Evolutionary conservation across 2,797 vertebrate species (phyloP), one percentile per base, ranked within the genome.

Genomic region (Anguilla obscura): DNA sequence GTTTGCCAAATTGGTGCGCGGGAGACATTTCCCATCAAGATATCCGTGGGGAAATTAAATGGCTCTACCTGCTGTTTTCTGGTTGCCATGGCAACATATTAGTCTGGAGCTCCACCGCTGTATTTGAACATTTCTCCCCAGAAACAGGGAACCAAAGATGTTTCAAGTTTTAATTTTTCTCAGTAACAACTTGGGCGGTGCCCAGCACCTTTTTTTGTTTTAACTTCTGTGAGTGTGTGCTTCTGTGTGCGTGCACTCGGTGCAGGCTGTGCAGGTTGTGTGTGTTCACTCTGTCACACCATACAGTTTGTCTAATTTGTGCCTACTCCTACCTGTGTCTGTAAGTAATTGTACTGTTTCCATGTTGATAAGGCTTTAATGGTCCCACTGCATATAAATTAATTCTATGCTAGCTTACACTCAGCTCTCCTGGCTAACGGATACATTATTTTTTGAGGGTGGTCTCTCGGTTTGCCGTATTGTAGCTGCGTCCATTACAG

Each of bases 331-430:
- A 24, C 24, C 21, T n/a, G 33, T 30, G 33, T 82, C 18, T 9
- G 36, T 80, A 24, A 48, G 16, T 24, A 90, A 76, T n/a, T 21
- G 21, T 91, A 91, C 94, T 95, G 94, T 95, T 94, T 95, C 94
- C 90, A 91, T 93, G 93, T 91, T 93, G 94, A 95, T 95, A 91
- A 94, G 92, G 93, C 93, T 92, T 95, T 8, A 48, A 80, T 8
- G 4, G 21, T 45, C 24, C 24, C 6, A 80, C 40, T 80, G n/a
- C 30, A 16, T 94, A 95, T 93, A 95, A 95, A 95, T 95, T 93
- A 94, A 95, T 95, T 95, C 94, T 92, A 91, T 90, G 91, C 93
- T 88, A 92, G 93, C 94, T 95, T 93, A 93, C 92, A 94, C 94
- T 92, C 93, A 92, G 90, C 93, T 86, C 69, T 88, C 85, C 87